Evolutionary conservation across 1,140 invertebrate genomes (phyloP), one percentile per base, ranked within the genome.

Genomic region (Brachionus sp.): DNA sequence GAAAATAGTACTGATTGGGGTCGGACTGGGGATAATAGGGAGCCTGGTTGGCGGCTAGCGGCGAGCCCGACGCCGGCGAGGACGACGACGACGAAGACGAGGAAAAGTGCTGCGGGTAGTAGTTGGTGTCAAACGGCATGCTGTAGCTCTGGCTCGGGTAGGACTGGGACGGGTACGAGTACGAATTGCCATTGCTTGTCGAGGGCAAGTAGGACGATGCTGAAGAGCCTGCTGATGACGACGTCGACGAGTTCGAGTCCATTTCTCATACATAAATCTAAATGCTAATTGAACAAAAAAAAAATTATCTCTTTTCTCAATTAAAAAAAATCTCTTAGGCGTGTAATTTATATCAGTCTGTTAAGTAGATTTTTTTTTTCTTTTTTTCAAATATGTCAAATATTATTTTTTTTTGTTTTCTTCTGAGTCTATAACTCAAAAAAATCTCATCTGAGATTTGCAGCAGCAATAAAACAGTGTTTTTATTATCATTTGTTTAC

Each of bases 381-480:
- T n/a, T n/a, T n/a, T 75, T 75, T 73, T n/a, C 44, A 75, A 75
- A 75, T 46, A 5, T 75, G 70, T 75, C 70, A 75, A 75, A 16
- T 16, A 16, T 57, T 6, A n/a, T 57, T n/a, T 57, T n/a, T 57
- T 64, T 5, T 64, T 5, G 7, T 25, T 29, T n/a, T 57, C n/a
- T n/a, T n/a, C 1, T 57, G 50, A 5, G 5, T n/a, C n/a, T n/a
- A n/a, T n/a, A n/a, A n/a, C n/a, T n/a, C n/a, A n/a, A n/a, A n/a
- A n/a, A n/a, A n/a, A 16, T 66, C 64, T 66, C 50, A 16, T 9
- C 9, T 57, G 50, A 57, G 50, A 57, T 57, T 16, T 57, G 44
- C 29, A 29, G n/a, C 50, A 25, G 50, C 9, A 16, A 57, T 57
- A 57, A 57, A 57, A 19, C 50, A 19, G 50, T 29, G 3, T 29